Percentiles rank a stretch among this genome's conserved stretches.
These are phyloP conservation scores for Eulacestoma nigropectus DNA, from an alignment of 2,113 vertebrate species.

Conservation along the genomic window DNA sequence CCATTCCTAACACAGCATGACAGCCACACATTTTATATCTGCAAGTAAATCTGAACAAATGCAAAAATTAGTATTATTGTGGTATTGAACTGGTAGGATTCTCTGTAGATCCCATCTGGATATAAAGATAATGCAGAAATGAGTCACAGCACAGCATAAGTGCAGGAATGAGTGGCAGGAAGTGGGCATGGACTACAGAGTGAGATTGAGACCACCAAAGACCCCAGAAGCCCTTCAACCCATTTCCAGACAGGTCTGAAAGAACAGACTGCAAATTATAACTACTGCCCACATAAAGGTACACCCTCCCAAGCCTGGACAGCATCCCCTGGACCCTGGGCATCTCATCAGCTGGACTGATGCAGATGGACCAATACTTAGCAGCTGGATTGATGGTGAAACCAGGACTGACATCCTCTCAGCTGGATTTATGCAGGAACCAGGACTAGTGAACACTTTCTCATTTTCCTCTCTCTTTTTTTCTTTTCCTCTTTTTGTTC, in stretches of 20 bases:
- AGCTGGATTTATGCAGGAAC: not conserved
- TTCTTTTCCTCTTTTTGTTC: not conserved
- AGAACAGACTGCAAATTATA: not conserved
- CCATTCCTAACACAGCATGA: not conserved
- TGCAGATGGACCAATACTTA: not conserved
- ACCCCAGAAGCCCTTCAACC: not conserved
- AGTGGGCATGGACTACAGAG: not conserved
- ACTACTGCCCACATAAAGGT: not conserved
- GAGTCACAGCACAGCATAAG: not conserved
- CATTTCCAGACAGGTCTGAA: not conserved
- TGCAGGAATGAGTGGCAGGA: not conserved
- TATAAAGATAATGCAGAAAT: not conserved
- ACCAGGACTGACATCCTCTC: not conserved
- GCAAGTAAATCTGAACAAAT: not conserved
- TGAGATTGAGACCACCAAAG: not conserved
- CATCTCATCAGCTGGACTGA: no score
- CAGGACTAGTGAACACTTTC: not conserved
- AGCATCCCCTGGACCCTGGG: not conserved
- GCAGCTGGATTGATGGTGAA: not conserved
- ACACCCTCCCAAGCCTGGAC: not conserved
- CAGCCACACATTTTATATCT: not conserved
- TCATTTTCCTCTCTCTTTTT: not conserved
- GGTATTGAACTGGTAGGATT: not conserved
- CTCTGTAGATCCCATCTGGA: not conserved
- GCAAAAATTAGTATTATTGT: not conserved